Base-by-base conservation (phyloP, 2,797 vertebrate genomes). In the Rhinogobio ventralis region DNA sequence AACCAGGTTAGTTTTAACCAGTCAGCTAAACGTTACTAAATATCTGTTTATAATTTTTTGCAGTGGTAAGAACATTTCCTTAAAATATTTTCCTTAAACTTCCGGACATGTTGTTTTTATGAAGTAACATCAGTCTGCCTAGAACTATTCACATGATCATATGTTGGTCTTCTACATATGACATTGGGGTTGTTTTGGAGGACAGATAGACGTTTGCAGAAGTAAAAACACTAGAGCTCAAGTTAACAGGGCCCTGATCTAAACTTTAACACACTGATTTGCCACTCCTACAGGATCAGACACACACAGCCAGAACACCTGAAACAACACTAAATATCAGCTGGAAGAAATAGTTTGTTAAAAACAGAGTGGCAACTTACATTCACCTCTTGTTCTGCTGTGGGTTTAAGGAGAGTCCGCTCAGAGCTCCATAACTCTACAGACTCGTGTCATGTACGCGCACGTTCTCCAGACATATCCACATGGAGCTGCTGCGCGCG, bases 401-500 rank as follows among this genome's bases (percentile, higher is more conserved):
- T 75, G 45, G 15, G 81, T 55, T 68, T 68, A 77, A 6, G 1
- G 11, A 30, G 46, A 77, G 76, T 79, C 67, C 53, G 36, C 67
- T 23, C 67, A 36, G 30, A 23, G 42, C 20, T 72, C 15, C 83
- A 79, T 51, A 15, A 51, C 53, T 28, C 66, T 1, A 1, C 64
- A 71, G 25, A 69, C 66, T 46, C 67, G 28, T 79, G 75, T 84
- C 75, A 62, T 62, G 67, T 36, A 51, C 75, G 25, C 75, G 83
- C 83, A 71, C 83, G 67, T 62, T 83, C n/a, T 72, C 55, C 20
- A 49, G 28, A 20, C 20, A 25, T 23, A 28, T 85, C 67, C 76
- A 79, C 83, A 79, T 85, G 83, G 83, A 84, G 28, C 42, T 78
- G 53, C 42, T 14, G 75, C 76, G 83, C 75, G n/a, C 9, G 53